Conservation (phyloP, 2,888 invertebrate genomes). For the Branchipolynoe longqiensis region DNA sequence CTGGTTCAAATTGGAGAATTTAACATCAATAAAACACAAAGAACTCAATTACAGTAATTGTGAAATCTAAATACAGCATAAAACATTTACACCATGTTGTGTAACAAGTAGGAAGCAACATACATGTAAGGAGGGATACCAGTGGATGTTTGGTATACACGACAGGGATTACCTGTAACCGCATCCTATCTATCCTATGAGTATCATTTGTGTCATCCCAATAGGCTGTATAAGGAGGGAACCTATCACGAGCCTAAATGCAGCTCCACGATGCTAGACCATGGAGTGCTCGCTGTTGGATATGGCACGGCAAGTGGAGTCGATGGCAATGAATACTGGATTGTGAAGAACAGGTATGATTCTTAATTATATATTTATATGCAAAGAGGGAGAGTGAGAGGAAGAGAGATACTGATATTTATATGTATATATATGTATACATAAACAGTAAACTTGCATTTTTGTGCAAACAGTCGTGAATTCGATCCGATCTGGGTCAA, state of each 20-base stretch:
- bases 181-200: too few relatives aligned
- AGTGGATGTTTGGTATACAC: not conserved
- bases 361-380: not conserved
- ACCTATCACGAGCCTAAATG: constrained; percentile 69
- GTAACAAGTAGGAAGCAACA: not conserved
- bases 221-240: constrained; percentile 60
- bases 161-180: too few relatives aligned
- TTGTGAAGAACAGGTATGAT: constrained; percentile 74
- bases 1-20: too few relatives aligned
- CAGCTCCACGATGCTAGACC: constrained; percentile 65
- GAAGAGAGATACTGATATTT: too few relatives aligned
- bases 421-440: too few relatives aligned
- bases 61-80: not conserved
- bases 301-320: constrained; percentile 71
- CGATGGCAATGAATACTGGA: constrained; percentile 72
- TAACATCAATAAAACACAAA: too few relatives aligned
- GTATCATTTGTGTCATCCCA: not conserved
- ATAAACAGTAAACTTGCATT: too few relatives aligned
- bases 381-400: too few relatives aligned
- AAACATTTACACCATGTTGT: not conserved
- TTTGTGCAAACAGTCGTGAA: too few relatives aligned
- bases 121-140: not conserved
- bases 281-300: constrained; percentile 68
- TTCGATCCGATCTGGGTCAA: too few relatives aligned
- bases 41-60: not conserved